Conservation (phyloP, 2,797 vertebrate species). For the Notolabrus celidotus region DNA sequence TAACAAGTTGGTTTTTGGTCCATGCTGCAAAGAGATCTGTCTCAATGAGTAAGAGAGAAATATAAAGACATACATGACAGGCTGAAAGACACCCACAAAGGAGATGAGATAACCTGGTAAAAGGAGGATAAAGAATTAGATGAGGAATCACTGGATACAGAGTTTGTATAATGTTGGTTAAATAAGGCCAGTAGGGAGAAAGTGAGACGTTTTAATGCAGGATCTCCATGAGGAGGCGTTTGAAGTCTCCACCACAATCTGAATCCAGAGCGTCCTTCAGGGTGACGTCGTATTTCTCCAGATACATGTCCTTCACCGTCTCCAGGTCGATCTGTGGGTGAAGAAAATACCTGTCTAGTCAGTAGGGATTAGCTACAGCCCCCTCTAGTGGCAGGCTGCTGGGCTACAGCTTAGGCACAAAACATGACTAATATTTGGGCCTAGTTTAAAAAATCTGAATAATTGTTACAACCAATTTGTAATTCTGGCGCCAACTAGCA, state of each 20-base stretch:
- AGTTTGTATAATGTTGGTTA: constrained; percentile 22
- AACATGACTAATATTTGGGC: too few species aligned
- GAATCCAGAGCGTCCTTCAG: constrained; percentile 91
- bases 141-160: constrained; percentile 6
- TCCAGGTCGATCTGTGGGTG: constrained; percentile 90
- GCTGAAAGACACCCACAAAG: neutral
- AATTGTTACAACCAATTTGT: too few species aligned
- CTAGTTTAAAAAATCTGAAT: too few species aligned
- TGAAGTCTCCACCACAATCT: constrained; percentile 94
- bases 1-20: constrained; percentile 61
- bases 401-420: too few species aligned
- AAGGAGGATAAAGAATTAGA: constrained; percentile 12
- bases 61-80: neutral
- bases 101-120: constrained; percentile 1
- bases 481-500: too few species aligned
- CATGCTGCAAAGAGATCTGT: constrained; percentile 52
- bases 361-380: too few species aligned
- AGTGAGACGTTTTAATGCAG: constrained; percentile 84
- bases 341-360: neutral
- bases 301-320: constrained; percentile 93
- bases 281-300: constrained; percentile 91
- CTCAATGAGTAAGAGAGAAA: constrained; percentile 8
- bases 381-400: too few species aligned
- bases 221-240: constrained; percentile 90
- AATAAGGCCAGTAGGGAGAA: constrained; percentile 21